Percentiles rank a stretch among this genome's conserved stretches.
Conservation (phyloP, 2,888 invertebrate species). For the Drosophila helvetica region DNA sequence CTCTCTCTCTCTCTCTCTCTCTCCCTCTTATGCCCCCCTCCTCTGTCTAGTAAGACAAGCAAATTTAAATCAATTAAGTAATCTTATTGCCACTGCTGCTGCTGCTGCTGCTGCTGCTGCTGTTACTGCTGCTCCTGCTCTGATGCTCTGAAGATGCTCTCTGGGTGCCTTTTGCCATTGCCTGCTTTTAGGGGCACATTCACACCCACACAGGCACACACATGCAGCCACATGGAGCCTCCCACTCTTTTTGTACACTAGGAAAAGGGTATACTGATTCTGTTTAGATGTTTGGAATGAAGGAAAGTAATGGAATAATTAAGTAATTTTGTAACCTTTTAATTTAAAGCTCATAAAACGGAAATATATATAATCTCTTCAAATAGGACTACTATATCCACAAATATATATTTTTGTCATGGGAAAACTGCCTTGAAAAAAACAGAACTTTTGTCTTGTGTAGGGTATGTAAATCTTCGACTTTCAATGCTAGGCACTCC, state of each 20-base stretch:
- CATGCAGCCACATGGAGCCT: neutral
- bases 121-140: no score
- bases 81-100: slow-evolving; percentile 64
- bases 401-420: neutral
- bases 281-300: neutral
- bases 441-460: no score
- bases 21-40: neutral
- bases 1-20: slow-evolving; percentile 45
- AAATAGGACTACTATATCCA: no score
- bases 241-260: slow-evolving; percentile 39
- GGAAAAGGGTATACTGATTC: neutral
- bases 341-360: no score
- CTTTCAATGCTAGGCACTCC: neutral
- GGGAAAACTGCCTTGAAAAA: no score
- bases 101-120: slow-evolving; percentile 15
- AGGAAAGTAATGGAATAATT: neutral
- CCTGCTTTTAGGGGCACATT: slow-evolving; percentile 58
- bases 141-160: slow-evolving; percentile 16
- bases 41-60: slow-evolving; percentile 57
- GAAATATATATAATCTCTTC: no score
- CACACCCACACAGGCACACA: slow-evolving; percentile 15
- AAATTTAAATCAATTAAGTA: slow-evolving; percentile 77
- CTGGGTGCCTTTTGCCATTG: slow-evolving; percentile 49
- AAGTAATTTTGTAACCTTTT: no score
- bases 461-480: neutral